These are phyloP conservation scores for Latrodectus hesperus DNA, from an alignment of 2,888 invertebrate genomes.

Conservation along the genomic window DNA sequence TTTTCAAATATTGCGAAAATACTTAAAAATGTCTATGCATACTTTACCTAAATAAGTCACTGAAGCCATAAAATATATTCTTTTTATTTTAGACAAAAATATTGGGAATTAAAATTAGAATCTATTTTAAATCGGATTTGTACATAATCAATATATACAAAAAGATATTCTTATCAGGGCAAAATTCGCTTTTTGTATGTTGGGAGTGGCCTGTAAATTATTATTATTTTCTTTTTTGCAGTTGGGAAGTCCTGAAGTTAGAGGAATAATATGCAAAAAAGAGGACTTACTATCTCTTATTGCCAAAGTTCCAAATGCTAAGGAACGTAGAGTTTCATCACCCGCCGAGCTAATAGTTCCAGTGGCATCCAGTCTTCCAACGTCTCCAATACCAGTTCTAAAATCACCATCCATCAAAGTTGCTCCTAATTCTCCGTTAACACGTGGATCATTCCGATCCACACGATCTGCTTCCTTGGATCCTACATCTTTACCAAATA, in stretches of 20 bases:
- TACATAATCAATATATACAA: too few relatives aligned
- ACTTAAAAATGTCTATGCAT: too few relatives aligned
- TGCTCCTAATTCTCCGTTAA: slow-evolving; percentile 47
- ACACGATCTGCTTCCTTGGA: slow-evolving; percentile 61
- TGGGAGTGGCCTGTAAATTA: too few relatives aligned
- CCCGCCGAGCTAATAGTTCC: slow-evolving; percentile 63
- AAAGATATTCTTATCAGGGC: too few relatives aligned
- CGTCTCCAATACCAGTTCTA: slow-evolving; percentile 46
- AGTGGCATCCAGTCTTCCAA: slow-evolving; percentile 50
- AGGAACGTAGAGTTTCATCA: slow-evolving; percentile 58
- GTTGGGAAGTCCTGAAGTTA: slow-evolving; percentile 51
- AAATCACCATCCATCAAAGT: slow-evolving; percentile 61
- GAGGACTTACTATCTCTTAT: slow-evolving; percentile 64
- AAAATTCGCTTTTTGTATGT: too few relatives aligned
- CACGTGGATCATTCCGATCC: slow-evolving; percentile 43
- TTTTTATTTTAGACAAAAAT: too few relatives aligned
- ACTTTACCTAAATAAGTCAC: too few relatives aligned
- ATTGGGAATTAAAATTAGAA: too few relatives aligned
- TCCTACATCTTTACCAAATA: slow-evolving; percentile 45
- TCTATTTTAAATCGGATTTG: too few relatives aligned
- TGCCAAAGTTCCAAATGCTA: slow-evolving; percentile 12
- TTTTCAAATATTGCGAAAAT: too few relatives aligned
- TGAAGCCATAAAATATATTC: too few relatives aligned
- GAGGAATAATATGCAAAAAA: slow-evolving; percentile 67
- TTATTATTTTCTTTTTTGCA: slow-evolving; percentile 9